Conservation (phyloP, 2,113 vertebrate species). For the Solea solea region DNA sequence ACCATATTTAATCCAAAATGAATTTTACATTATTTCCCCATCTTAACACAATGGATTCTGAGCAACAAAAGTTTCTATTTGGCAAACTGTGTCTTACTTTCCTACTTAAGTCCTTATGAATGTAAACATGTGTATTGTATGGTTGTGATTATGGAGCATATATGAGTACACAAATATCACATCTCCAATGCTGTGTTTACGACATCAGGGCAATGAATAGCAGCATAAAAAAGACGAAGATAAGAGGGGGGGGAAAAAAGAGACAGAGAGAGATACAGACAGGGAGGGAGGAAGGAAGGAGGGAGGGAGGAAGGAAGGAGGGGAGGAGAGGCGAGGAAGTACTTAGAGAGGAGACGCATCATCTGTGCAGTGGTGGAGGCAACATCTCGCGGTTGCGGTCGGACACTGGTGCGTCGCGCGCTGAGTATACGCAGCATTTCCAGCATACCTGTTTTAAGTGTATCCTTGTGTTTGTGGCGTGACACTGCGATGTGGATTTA, state of each 20-base stretch:
- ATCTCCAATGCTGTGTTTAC: background rate
- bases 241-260: background rate
- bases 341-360: constrained; percentile 76
- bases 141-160: too few species aligned
- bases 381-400: constrained; percentile 59
- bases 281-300: background rate
- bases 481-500: constrained; percentile 72
- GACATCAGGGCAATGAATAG: background rate
- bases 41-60: too few species aligned
- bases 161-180: too few species aligned
- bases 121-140: too few species aligned
- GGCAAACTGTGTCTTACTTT: too few species aligned
- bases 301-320: background rate
- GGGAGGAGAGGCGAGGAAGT: constrained; percentile 42
- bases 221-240: background rate
- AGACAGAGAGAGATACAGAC: background rate
- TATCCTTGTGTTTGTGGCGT: background rate
- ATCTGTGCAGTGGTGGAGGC: constrained; percentile 69
- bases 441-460: too few species aligned
- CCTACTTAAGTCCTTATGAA: too few species aligned
- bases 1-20: too few species aligned
- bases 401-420: constrained; percentile 7
- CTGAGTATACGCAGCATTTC: too few species aligned
- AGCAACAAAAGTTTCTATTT: too few species aligned
- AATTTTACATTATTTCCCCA: too few species aligned